Evolutionary conservation across 2,797 vertebrate species (phyloP).

Genomic region (Alca torda): DNA sequence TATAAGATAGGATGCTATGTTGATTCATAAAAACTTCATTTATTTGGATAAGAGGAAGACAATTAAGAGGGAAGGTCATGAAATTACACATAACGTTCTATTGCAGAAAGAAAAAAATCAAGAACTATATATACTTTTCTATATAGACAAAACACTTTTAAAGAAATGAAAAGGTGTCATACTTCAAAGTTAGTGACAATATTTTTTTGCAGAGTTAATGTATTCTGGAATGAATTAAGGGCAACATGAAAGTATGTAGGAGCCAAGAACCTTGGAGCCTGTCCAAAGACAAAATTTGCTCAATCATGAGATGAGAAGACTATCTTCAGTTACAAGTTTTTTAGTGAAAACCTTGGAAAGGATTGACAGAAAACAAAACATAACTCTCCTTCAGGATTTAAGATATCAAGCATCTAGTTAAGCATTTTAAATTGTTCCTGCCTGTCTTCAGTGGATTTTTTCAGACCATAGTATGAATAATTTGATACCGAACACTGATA

Average conservation of each 20-base stretch:
- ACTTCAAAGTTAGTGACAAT: background rate
- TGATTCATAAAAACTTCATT: background rate
- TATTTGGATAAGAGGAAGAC: background rate
- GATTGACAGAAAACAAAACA: background rate
- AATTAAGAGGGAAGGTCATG: background rate
- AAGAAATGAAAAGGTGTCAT: background rate
- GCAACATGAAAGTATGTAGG: background rate
- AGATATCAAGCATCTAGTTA: background rate
- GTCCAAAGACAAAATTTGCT: background rate
- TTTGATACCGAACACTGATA: fast-evolving
- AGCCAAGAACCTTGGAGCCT: background rate
- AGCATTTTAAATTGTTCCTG: background rate
- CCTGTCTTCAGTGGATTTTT: background rate
- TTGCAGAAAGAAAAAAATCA: background rate
- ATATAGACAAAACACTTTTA: background rate
- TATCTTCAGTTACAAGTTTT: background rate
- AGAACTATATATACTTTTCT: background rate
- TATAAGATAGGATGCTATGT: background rate
- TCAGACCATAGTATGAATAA: background rate
- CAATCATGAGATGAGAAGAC: background rate
- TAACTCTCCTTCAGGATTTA: background rate
- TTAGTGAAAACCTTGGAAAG: background rate
- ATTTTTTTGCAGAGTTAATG: background rate
- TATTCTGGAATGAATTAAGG: background rate
- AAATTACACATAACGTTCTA: background rate